phyloP scores from a whole-genome alignment of 2,113 vertebrate species.

The Heteronetta atricapilla region DNA sequence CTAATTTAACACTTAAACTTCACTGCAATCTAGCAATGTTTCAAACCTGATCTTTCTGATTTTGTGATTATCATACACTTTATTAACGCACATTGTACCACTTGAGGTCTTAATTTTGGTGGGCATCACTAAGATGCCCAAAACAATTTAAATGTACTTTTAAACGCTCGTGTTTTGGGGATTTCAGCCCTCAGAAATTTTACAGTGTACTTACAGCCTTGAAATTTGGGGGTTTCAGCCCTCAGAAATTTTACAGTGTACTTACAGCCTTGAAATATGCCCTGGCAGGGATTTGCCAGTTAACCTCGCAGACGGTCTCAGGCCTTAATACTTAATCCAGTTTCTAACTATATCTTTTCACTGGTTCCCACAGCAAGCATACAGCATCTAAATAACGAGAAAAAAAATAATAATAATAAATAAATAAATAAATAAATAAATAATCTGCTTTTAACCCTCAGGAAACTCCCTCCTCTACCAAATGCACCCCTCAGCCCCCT shows the following conservation, averaged over 20 bases:
- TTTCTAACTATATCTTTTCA: neutral
- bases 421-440: no score
- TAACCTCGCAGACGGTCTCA: neutral
- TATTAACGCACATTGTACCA: rapidly evolving
- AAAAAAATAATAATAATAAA: neutral
- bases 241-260: neutral
- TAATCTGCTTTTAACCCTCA: neutral
- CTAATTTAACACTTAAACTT: neutral
- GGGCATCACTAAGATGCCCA: neutral
- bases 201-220: neutral
- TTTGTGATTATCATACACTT: neutral
- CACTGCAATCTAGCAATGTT: neutral
- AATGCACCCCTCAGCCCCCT: neutral
- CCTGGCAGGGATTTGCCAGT: neutral
- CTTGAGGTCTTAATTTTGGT: neutral
- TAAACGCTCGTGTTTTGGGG: rapidly evolving
- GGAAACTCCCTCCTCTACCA: neutral
- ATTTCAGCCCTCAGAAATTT: neutral
- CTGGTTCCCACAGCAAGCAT: neutral
- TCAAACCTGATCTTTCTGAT: neutral
- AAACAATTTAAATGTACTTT: neutral
- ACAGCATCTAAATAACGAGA: neutral
- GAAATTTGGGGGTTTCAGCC: neutral
- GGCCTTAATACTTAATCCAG: constrained; percentile 26
- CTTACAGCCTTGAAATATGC: neutral